These are phyloP conservation scores for Liasis olivaceus DNA, from an alignment of 2,797 vertebrate species.

Conservation along the genomic window DNA sequence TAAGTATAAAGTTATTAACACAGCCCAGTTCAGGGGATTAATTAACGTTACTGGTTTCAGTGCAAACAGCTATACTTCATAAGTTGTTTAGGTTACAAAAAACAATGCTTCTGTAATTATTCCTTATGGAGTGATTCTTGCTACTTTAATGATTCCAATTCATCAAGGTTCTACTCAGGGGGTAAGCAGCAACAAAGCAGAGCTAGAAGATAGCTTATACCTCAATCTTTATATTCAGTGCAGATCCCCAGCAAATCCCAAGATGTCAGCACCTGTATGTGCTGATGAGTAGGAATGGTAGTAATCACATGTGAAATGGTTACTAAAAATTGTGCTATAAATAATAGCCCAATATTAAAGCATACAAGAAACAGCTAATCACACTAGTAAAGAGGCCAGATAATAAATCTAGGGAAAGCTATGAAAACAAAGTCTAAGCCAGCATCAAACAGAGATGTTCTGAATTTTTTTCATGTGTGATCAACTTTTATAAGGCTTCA, in stretches of 20 bases:
- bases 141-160: not conserved
- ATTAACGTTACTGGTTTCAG: not conserved
- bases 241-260: too few relatives aligned
- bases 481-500: not conserved
- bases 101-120: not conserved
- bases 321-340: not conserved
- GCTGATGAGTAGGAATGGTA: not conserved
- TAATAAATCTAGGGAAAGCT: not conserved
- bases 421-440: not conserved
- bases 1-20: not conserved
- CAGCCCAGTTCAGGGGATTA: not conserved
- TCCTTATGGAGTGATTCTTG: not conserved
- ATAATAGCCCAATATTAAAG: not conserved
- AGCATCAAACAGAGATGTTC: not conserved
- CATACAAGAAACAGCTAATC: not conserved
- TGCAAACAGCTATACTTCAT: not conserved
- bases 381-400: not conserved
- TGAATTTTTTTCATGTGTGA: not conserved
- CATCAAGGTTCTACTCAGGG: not conserved
- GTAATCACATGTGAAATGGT: not conserved
- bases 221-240: too few relatives aligned
- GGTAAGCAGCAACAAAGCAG: not conserved
- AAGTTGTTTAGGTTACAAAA: not conserved
- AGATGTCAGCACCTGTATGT: too few relatives aligned
- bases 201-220: too few relatives aligned